Evolutionary conservation across 2,113 vertebrate species (phyloP), one percentile per base, ranked within the genome.

Genomic region (Boleophthalmus pectinirostris): DNA sequence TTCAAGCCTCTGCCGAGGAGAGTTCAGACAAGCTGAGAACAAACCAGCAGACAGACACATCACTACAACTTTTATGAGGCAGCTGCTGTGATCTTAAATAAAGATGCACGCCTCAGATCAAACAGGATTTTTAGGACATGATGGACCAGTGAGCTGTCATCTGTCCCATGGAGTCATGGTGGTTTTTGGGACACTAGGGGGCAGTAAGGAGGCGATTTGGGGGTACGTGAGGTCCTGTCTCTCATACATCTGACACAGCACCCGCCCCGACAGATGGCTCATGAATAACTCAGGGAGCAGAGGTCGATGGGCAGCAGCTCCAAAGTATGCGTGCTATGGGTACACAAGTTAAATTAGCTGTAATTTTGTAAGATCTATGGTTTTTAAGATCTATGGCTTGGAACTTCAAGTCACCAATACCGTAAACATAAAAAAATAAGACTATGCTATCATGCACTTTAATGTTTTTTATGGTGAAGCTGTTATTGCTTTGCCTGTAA

Each of bases 231-330:
- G 78, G 82, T 83, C 82, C 86, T 87, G 78, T 92, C 89, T 88
- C 89, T 90, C 85, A 82, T 81, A 80, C 88, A 86, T 90, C 85
- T 91, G 87, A 89, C 83, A 87, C 78, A 75, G 78, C 77, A 77
- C 80, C 83, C 70, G 80, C 82, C 83, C 86, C 57, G 88, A 63
- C 93, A 94, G 91, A 93, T 93, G 91, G 93, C 89, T 92, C 91
- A 93, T 94, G 84, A 92, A 94, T 93, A 93, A 91, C 82, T 87
- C 83, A 91, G 83, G 79, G 64, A 82, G 25, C 69, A 74, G 85
- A 84, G 89, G 85, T 88, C 74, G 60, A 38, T 60, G 46, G 79
- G 74, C 47, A 73, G 61, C 77, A 71, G 53, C 64, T 68, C 79
- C 65, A 46, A 25, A 12, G 63, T 58, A 47, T 74, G 66, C 43